Evolutionary conservation across 2,113 vertebrate species (phyloP).

Genomic region (Protobothrops mucrosquamatus): DNA sequence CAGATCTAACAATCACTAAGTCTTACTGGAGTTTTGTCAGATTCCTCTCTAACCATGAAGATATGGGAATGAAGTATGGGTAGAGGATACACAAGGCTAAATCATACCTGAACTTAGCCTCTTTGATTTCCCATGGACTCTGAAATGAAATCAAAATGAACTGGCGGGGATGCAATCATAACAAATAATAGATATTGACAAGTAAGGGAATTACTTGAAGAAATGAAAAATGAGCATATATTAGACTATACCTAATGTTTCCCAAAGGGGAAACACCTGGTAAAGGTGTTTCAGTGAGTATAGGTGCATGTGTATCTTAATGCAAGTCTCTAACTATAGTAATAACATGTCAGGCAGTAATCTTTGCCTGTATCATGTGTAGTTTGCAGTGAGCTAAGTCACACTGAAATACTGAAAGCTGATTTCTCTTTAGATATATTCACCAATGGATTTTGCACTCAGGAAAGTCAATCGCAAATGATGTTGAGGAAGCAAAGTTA

Average conservation of each 20-base stretch:
- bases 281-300: background rate
- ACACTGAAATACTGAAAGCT: background rate
- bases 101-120: background rate
- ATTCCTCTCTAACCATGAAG: background rate
- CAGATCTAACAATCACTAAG: background rate
- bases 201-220: background rate
- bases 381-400: background rate
- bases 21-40: background rate
- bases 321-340: background rate
- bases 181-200: background rate
- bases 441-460: background rate
- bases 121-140: accelerated
- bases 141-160: conserved; percentile 2
- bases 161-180: background rate
- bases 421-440: background rate
- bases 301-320: background rate
- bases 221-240: background rate
- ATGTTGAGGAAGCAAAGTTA: background rate
- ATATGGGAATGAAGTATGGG: background rate
- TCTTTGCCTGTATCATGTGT: background rate
- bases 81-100: background rate
- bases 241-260: background rate
- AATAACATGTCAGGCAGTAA: background rate
- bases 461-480: background rate
- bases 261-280: background rate